phyloP scores from a whole-genome alignment of 2,113 vertebrate genomes.

The Phycodurus eques region DNA sequence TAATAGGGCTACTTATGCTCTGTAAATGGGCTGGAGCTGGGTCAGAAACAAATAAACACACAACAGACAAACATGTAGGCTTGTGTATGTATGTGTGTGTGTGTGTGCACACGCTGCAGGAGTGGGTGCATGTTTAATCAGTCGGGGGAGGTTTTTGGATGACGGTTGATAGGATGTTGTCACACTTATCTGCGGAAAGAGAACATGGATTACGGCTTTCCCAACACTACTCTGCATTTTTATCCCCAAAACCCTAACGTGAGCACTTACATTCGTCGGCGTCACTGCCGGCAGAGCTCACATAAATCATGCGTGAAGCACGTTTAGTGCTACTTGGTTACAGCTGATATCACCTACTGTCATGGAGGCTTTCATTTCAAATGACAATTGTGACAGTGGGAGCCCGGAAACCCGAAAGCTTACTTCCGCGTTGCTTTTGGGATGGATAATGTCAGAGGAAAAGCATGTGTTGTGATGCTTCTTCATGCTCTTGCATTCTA shows the following conservation, averaged over 20 bases:
- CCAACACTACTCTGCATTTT: constrained; percentile 1
- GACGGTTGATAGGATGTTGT: not conserved
- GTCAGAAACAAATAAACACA: constrained; percentile 44
- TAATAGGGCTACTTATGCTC: constrained; percentile 67
- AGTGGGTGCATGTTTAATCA: not conserved
- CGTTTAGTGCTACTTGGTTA: not conserved
- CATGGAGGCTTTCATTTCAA: not conserved
- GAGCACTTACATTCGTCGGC: not conserved
- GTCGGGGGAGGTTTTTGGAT: constrained; percentile 1
- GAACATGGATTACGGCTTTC: constrained; percentile 2
- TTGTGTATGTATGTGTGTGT: constrained; percentile 3
- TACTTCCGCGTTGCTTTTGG: not conserved
- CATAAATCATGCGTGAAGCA: not conserved
- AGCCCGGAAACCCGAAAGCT: not conserved
- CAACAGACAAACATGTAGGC: constrained; percentile 41
- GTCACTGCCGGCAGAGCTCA: not conserved
- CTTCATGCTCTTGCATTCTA: not conserved
- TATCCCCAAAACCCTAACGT: not conserved
- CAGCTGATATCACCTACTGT: constrained; percentile 1
- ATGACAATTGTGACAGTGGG: not conserved
- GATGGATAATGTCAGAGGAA: not conserved
- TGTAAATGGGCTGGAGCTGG: constrained; percentile 50
- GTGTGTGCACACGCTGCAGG: constrained; percentile 13
- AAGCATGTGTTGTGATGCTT: not conserved
- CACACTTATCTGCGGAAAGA: not conserved